A percentile compares a stretch with the other conserved stretches of the same genome.
These are phyloP conservation scores for Gari tellinella DNA, from an alignment of 2,888 invertebrate genomes.

Conservation along the genomic window DNA sequence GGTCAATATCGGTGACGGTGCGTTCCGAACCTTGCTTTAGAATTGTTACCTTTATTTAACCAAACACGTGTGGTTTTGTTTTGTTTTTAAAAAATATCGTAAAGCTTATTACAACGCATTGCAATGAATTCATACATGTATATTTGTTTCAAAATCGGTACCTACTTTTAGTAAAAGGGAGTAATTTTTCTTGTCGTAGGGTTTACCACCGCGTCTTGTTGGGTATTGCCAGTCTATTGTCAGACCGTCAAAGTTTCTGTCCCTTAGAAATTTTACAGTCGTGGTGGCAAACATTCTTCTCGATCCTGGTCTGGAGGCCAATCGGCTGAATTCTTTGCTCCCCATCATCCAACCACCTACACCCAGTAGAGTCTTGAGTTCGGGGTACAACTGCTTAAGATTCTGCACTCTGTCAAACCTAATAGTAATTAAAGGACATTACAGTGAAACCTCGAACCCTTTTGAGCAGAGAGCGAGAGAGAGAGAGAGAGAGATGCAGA, in stretches of 20 bases:
- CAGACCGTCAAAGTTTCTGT: constrained; percentile 51
- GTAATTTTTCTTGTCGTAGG: constrained; percentile 38
- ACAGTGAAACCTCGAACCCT: too few species aligned
- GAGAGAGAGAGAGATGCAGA: too few species aligned
- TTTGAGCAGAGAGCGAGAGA: too few species aligned
- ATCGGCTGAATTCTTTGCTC: constrained; percentile 85
- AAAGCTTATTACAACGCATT: too few species aligned
- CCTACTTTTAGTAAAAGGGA: constrained; percentile 50
- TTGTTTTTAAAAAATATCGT: too few species aligned
- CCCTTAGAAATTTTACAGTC: constrained; percentile 39
- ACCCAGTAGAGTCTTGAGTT: constrained; percentile 92
- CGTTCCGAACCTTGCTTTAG: too few species aligned
- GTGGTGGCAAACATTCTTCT: constrained; percentile 40
- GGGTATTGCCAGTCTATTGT: constrained; percentile 61
- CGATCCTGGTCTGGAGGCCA: constrained; percentile 29
- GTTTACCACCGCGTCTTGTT: constrained; percentile 44
- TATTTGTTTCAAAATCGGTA: too few species aligned
- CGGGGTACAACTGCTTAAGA: constrained; percentile 80
- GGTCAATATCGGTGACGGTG: too few species aligned
- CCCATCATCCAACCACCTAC: constrained; percentile 98
- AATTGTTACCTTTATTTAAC: too few species aligned
- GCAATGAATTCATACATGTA: too few species aligned
- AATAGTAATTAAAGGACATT: background rate
- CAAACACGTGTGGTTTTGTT: too few species aligned
- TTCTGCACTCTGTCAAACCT: constrained; percentile 50